Base-by-base conservation (phyloP, 2,797 vertebrate genomes). In the Pangasius sanitwongsei region DNA sequence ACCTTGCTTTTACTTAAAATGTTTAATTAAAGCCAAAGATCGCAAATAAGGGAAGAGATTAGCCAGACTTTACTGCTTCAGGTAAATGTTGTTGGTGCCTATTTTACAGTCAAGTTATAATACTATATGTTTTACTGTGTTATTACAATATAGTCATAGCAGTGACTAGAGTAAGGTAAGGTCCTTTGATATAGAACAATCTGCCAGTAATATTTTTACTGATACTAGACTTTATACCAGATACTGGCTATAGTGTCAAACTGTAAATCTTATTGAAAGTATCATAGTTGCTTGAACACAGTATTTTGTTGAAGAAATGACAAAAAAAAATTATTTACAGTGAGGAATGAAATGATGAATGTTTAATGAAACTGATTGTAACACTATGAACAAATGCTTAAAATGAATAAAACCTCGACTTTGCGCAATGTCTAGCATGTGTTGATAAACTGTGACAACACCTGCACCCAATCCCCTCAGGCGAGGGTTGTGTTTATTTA, bases 381-480 rank as follows among this genome's bases (percentile, higher is more conserved):
- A 44, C 59, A 63, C 28, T 48, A 48, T 7, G 3, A 63, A 61
- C 20, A 28, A 63, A 6, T 44, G 2, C 37, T 16, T 18, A 48
- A n/a, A 67, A 67, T 67, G 15, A 84, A 67, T 67, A 31, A 20
- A 84, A 31, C 28, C 0, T 3, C 67, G 37, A 67, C 28, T 4
- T 83, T 84, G 41, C 8, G 16, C 61, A 67, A 67, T 67, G 7
- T 50, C 41, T 50, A 50, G 7, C 15, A 83, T 44, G 4, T 28
- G 50, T 6, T 25, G 34, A 83, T 63, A 37, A 63, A 61, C 1
- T 41, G 63, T 84, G 28, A 84, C 23, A 83, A 63, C 20, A 41
- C 34, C 82, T 67, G 44, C 82, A 20, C 61, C 82, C 44, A 84
- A 28, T 84, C 28, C 61, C 61, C 44, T 50, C 41, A 84, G 61